Evolutionary conservation across 2,888 invertebrate genomes (phyloP), one percentile per base, ranked within the genome.

Genomic region (Stegophylla sp.): DNA sequence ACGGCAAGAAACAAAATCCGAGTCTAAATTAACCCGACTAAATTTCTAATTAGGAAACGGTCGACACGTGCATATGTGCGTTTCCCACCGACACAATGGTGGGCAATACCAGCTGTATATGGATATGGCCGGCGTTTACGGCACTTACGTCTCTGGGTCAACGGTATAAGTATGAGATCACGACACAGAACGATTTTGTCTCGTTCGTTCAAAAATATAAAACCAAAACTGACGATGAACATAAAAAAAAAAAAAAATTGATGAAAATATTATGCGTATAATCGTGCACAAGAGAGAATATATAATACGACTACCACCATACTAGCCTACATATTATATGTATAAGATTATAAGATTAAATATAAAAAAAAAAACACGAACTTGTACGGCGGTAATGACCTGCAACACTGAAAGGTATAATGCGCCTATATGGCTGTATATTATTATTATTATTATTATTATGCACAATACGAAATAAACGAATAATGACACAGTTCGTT

Each of bases 91-190:
- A 23, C 20, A 23, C 12, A 23, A 20, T 20, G 23, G 23, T 2
- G 20, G 13, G 56, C 23, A 23, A 20, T 56, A 10, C 20, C 56
- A 9, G 12, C 34, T 7, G n/a, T 56, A 56, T 56, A 56, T 56
- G 23, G 56, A 23, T 23, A 56, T 56, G 10, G 12, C 20, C 20
- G 20, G 23, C 9, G 56, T 9, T 4, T 10, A 20, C 56, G 23
- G 20, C 20, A 10, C 23, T 23, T 12, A 20, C 67, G 48, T 69
- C 48, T 48, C 48, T 48, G 67, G 48, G 48, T 69, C 67, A 69
- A 69, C 28, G 48, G n/a, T n/a, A n/a, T 5, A 12, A 7, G 26
- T 67, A 48, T 26, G 23, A 48, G 67, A 69, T 69, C 48, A 69
- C 67, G 67, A 69, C 26, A 26, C 26, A 15, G 4, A 43, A 48